These are phyloP conservation scores for Diarsia rubi DNA, from an alignment of 2,888 invertebrate genomes.

Conservation along the genomic window DNA sequence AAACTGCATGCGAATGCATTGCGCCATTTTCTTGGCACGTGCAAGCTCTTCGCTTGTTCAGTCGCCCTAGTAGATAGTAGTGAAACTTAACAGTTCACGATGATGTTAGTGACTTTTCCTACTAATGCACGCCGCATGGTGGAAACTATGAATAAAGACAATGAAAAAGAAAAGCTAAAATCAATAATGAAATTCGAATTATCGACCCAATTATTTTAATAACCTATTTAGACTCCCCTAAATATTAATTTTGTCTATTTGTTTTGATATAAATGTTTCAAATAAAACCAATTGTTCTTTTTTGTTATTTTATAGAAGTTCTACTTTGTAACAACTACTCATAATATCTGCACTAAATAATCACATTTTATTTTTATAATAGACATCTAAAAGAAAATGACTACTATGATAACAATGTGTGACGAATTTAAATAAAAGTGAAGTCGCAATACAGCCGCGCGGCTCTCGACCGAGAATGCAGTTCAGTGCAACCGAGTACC, in stretches of 20 bases:
- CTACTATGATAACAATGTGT: neutral
- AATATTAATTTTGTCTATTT: neutral
- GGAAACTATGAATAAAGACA: conserved; percentile 1
- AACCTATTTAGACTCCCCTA: neutral
- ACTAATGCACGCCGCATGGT: conserved; percentile 14
- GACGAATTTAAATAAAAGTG: conserved; percentile 33
- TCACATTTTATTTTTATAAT: neutral
- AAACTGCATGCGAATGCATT: conserved; percentile 83
- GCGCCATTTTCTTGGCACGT: conserved; percentile 80
- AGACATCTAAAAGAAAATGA: neutral
- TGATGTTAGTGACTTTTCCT: conserved; percentile 54
- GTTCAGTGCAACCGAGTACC: conserved; percentile 83
- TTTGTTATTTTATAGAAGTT: neutral
- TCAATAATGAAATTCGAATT: neutral
- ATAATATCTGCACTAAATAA: neutral
- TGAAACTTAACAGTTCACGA: conserved; percentile 78
- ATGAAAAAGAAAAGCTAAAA: neutral
- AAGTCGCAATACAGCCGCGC: conserved; percentile 55
- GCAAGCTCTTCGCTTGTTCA: conserved; percentile 78
- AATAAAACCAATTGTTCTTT: neutral
- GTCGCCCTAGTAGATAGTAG: conserved; percentile 83
- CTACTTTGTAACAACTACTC: neutral
- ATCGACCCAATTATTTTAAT: neutral
- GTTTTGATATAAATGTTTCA: neutral
- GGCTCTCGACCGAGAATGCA: conserved; percentile 78